These are phyloP conservation scores for Plagodis pulveraria DNA, from an alignment of 2,888 invertebrate species.

Conservation along the genomic window DNA sequence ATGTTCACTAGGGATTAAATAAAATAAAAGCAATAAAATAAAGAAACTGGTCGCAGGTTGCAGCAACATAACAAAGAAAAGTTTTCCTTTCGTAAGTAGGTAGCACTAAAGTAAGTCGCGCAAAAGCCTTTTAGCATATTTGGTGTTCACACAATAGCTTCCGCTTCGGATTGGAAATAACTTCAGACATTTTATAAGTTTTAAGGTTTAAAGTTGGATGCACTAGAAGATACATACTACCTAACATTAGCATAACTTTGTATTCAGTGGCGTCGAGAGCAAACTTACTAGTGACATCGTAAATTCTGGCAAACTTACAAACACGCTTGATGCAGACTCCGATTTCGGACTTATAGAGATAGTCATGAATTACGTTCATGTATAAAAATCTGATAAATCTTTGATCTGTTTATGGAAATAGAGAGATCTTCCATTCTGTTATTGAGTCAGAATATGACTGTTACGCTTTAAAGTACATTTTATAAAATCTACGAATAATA, in stretches of 20 bases:
- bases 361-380: slow-evolving; percentile 61
- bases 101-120: slow-evolving; percentile 26
- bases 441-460: not conserved
- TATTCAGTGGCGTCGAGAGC: slow-evolving; percentile 74
- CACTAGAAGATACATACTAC: slow-evolving; percentile 46
- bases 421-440: slow-evolving; percentile 1
- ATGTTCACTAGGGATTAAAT: not conserved
- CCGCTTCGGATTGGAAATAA: slow-evolving; percentile 63
- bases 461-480: not conserved
- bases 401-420: slow-evolving; percentile 20
- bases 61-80: slow-evolving; percentile 14
- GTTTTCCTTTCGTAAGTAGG: slow-evolving; percentile 25
- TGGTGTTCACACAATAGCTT: slow-evolving; percentile 45
- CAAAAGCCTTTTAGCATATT: slow-evolving; percentile 35
- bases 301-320: slow-evolving; percentile 78
- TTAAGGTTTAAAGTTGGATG: slow-evolving; percentile 71
- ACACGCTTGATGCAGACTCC: slow-evolving; percentile 71
- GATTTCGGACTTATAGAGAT: slow-evolving; percentile 72
- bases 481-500: too few relatives aligned
- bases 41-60: slow-evolving; percentile 16
- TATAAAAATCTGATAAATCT: slow-evolving; percentile 50
- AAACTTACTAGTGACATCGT: slow-evolving; percentile 76
- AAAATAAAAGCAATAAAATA: slow-evolving; percentile 8
- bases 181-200: slow-evolving; percentile 72
- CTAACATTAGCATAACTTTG: slow-evolving; percentile 78